Percentiles rank a stretch among this genome's conserved stretches.
Conservation (phyloP, 2,113 vertebrate species). For the Rallus limicola region DNA sequence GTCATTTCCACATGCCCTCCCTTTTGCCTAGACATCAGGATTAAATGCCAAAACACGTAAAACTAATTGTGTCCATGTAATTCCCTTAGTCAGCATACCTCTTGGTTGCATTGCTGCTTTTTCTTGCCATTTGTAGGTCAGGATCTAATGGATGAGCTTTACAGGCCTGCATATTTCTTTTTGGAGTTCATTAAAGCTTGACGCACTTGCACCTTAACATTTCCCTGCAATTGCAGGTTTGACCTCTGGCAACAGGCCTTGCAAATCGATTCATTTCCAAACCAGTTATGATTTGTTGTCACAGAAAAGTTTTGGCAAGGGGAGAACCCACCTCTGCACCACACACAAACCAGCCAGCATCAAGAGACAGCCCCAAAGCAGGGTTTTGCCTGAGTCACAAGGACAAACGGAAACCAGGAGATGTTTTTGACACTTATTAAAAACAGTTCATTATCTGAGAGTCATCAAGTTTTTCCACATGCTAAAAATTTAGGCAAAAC, state of each 20-base stretch:
- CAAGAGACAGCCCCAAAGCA: background rate
- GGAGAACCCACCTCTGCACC: rapidly evolving
- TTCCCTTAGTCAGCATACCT: slow-evolving; percentile 31
- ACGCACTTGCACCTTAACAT: slow-evolving; percentile 66
- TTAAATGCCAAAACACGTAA: slow-evolving; percentile 56
- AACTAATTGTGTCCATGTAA: background rate
- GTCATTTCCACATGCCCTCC: background rate
- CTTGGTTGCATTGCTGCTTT: background rate
- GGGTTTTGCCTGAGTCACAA: background rate
- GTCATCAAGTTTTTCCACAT: slow-evolving; percentile 16
- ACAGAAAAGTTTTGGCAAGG: background rate
- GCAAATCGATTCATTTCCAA: slow-evolving; percentile 50
- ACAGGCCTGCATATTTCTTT: slow-evolving; percentile 54
- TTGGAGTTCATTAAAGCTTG: slow-evolving; percentile 63
- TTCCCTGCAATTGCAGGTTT: slow-evolving; percentile 51
- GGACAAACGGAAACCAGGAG: background rate
- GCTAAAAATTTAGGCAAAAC: slow-evolving; percentile 56
- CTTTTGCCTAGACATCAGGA: background rate
- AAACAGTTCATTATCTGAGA: slow-evolving; percentile 37
- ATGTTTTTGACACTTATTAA: background rate
- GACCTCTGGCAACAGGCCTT: slow-evolving; percentile 60
- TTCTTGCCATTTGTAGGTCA: slow-evolving; percentile 60
- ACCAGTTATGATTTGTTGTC: background rate
- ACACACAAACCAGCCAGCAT: background rate
- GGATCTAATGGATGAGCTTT: slow-evolving; percentile 56